Percentiles rank a stretch among this genome's conserved stretches.
These are phyloP conservation scores for Oscarella lobularis DNA, from an alignment of 37 sponge, comb jelly and placozoan genomes.

Conservation along the genomic window DNA sequence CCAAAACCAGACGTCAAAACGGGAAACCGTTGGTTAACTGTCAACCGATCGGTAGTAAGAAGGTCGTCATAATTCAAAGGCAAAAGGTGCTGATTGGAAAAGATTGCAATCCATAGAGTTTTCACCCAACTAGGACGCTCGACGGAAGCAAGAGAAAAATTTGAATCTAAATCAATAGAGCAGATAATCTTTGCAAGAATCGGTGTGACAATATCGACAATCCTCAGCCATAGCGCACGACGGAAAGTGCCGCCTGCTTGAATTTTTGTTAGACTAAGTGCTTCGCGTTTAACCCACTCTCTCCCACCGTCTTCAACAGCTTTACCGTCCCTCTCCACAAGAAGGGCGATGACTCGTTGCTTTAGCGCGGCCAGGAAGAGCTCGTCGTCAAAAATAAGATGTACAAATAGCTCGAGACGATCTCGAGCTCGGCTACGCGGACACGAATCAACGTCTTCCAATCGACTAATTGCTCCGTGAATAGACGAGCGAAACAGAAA, in stretches of 20 bases:
- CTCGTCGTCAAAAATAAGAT: no score
- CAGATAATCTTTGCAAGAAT: constrained; percentile 47
- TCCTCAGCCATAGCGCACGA: not conserved
- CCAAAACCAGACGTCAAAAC: not conserved
- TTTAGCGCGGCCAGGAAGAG: no score
- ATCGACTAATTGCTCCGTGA: not conserved
- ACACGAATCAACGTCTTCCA: not conserved
- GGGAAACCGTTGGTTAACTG: not conserved
- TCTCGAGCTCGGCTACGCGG: not conserved
- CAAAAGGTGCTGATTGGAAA: not conserved
- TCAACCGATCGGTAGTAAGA: not conserved
- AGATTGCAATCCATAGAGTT: not conserved
- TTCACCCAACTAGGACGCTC: not conserved
- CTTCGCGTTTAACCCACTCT: constrained; percentile 1
- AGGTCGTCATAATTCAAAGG: not conserved
- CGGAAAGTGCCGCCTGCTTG: constrained; percentile 3
- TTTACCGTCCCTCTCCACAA: not conserved
- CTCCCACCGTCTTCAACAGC: not conserved
- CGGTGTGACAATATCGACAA: constrained; percentile 26
- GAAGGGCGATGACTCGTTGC: not conserved
- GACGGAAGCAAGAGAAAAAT: not conserved
- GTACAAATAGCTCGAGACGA: no score
- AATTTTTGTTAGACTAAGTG: not conserved
- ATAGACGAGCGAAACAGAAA: not conserved
- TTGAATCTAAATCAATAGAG: constrained; percentile 18